A percentile compares a stretch with the other conserved stretches of the same genome.
Evolutionary conservation across 2,797 vertebrate species (phyloP).

Genomic region (Bovichtus variegatus): DNA sequence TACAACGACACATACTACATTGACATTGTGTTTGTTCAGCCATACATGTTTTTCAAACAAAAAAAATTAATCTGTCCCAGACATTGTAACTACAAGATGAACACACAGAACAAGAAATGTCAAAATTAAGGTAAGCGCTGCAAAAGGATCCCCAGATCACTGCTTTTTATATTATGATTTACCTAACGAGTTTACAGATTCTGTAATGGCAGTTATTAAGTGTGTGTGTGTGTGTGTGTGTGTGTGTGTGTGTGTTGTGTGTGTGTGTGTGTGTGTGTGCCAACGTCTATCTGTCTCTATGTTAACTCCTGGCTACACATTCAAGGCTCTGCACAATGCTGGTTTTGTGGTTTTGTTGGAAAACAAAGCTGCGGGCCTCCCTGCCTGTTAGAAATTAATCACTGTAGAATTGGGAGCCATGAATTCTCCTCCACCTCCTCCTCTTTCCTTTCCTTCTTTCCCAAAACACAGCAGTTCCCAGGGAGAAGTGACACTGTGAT

Average conservation of each 20-base stretch:
- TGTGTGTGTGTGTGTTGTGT: neutral
- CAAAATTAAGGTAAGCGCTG: no score
- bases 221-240: neutral
- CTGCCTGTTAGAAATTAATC: conserved; percentile 51
- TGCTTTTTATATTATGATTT: neutral
- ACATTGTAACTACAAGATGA: no score
- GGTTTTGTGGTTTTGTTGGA: conserved; percentile 49
- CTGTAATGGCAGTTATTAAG: conserved; percentile 1
- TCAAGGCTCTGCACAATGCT: conserved; percentile 39
- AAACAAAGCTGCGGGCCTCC: conserved; percentile 48
- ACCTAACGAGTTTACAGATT: neutral
- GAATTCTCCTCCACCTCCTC: conserved; percentile 39
- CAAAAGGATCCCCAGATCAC: neutral
- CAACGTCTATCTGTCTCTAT: neutral
- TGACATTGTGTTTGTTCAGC: no score
- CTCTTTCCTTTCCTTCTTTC: conserved; percentile 26
- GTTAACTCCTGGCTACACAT: conserved; percentile 30
- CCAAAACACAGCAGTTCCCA: conserved; percentile 44
- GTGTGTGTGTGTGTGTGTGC: neutral
- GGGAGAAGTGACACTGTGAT: conserved; percentile 64
- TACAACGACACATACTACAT: no score
- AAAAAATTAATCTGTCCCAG: no score
- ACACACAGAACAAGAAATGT: no score
- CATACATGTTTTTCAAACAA: no score
- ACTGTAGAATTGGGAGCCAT: conserved; percentile 41